Conservation (phyloP, 2,113 vertebrate species). For the Mus musculus region DNA sequence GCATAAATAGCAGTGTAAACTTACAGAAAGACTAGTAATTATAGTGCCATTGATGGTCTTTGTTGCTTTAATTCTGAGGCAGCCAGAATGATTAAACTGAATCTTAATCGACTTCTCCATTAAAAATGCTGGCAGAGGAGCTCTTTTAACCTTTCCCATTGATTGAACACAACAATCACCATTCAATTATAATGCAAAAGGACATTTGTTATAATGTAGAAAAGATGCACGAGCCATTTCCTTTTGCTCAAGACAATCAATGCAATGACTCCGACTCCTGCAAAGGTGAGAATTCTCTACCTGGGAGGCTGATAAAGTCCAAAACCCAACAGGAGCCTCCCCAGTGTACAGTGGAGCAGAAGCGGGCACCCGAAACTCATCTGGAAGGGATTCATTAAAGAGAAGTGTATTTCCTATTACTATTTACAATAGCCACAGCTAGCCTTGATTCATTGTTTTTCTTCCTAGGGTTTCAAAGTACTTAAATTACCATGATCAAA, state of each 20-base stretch:
- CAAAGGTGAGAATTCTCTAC: slow-evolving; percentile 87
- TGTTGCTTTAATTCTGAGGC: slow-evolving; percentile 98
- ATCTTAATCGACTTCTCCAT: slow-evolving; percentile 99
- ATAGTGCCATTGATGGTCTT: slow-evolving; percentile 96
- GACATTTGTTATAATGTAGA: slow-evolving; percentile 99
- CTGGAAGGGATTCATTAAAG: slow-evolving; percentile 63
- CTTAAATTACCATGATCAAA: slow-evolving; percentile 65
- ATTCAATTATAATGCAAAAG: slow-evolving; percentile 99
- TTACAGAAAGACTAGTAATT: slow-evolving; percentile 99
- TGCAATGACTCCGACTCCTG: slow-evolving; percentile 93
- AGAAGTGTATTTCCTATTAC: slow-evolving; percentile 66
- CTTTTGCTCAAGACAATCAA: slow-evolving; percentile 98
- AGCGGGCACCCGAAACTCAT: slow-evolving; percentile 55
- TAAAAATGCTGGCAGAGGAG: slow-evolving; percentile 99
- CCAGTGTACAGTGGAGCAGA: slow-evolving; percentile 12
- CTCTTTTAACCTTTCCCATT: slow-evolving; percentile 99
- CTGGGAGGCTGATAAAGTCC: slow-evolving; percentile 82
- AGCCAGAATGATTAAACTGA: slow-evolving; percentile 99
- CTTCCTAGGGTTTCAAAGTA: slow-evolving; percentile 66
- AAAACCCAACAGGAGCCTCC: slow-evolving; percentile 80
- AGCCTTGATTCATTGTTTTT: slow-evolving; percentile 64
- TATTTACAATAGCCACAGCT: slow-evolving; percentile 69
- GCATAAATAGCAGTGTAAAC: slow-evolving; percentile 97
- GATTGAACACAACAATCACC: slow-evolving; percentile 99
- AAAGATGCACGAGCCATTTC: slow-evolving; percentile 99